phyloP scores from a whole-genome alignment of 2,113 vertebrate species.

The Abramis brama region DNA sequence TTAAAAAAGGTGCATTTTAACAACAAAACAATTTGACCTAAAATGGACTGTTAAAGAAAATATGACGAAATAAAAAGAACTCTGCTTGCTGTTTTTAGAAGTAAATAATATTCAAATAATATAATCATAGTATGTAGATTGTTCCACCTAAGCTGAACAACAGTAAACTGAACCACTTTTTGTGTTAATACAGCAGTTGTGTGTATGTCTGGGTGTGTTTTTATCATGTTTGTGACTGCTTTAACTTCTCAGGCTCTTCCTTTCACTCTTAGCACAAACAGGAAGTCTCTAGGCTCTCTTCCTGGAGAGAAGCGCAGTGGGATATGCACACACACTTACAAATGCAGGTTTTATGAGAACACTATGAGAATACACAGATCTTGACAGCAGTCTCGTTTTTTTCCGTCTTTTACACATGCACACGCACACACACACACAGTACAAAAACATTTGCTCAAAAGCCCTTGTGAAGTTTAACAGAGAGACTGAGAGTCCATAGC shows the following conservation, averaged over 20 bases:
- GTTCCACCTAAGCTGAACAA: background rate
- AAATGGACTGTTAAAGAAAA: background rate
- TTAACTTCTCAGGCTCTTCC: conserved; percentile 49
- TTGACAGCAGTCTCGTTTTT: background rate
- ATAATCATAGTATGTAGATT: background rate
- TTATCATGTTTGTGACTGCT: conserved; percentile 33
- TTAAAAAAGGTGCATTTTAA: background rate
- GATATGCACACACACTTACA: conserved; percentile 42
- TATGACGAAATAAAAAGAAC: background rate
- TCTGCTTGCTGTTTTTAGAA: background rate
- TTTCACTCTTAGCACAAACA: conserved; percentile 67
- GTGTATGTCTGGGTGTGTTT: conserved; percentile 20
- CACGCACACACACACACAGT: conserved; percentile 39
- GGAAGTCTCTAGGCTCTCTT: conserved; percentile 65
- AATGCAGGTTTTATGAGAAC: background rate
- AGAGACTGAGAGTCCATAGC: background rate
- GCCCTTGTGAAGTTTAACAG: conserved; percentile 11
- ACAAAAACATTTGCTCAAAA: conserved; percentile 4
- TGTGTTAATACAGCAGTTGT: background rate
- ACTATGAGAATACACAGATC: conserved; percentile 12
- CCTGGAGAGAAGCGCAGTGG: conserved; percentile 59
- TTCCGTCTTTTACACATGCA: background rate
- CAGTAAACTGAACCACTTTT: background rate
- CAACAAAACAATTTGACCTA: background rate
- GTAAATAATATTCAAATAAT: background rate